phyloP scores from a whole-genome alignment of 1,140 invertebrate species.

The Lucilia sericata region DNA sequence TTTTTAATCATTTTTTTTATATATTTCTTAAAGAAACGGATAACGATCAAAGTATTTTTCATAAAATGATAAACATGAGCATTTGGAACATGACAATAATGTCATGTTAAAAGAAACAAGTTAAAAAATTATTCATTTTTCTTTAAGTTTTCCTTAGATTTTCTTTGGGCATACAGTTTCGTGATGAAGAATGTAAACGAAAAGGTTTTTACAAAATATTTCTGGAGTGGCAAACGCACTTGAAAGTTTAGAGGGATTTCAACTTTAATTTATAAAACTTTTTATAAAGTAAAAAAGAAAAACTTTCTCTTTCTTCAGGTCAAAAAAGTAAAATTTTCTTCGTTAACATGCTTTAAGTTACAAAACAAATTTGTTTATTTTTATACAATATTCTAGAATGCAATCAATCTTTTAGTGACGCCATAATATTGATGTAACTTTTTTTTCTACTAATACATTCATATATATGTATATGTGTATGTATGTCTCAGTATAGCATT shows the following conservation, averaged over 20 bases:
- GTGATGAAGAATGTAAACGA: no score
- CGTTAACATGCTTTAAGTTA: no score
- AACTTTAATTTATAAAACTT: no score
- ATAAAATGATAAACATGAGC: not conserved
- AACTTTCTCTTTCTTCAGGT: no score
- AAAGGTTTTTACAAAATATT: no score
- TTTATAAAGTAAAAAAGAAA: no score
- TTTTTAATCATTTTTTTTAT: no score
- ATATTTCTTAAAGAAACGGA: no score
- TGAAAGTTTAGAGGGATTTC: no score
- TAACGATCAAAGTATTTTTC: not conserved
- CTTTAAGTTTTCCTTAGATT: not conserved
- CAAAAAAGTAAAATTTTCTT: no score
- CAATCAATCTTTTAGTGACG: slow-evolving; percentile 34
- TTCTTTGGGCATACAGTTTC: not conserved
- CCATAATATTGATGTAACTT: slow-evolving; percentile 28
- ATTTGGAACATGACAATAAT: not conserved
- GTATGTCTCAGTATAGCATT: not conserved
- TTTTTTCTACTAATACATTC: not conserved
- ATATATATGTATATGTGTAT: no score
- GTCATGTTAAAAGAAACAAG: slow-evolving; percentile 16
- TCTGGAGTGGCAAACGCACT: no score
- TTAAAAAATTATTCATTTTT: not conserved
- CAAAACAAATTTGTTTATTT: not conserved
- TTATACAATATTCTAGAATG: not conserved